These are phyloP conservation scores for Lacerta bilineata DNA, from an alignment of 2,797 vertebrate genomes.

Conservation along the genomic window DNA sequence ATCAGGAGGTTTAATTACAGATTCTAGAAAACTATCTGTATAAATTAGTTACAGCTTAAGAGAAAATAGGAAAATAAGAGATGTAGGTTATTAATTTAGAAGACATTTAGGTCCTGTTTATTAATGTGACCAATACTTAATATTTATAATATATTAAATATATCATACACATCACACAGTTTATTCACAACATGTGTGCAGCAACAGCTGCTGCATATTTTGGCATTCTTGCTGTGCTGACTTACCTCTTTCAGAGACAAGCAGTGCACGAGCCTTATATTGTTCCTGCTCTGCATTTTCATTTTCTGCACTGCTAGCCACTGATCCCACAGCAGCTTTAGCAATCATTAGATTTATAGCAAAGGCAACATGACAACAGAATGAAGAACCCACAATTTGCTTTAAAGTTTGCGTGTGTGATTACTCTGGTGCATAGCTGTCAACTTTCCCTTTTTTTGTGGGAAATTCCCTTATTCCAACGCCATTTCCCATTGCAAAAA, in stretches of 20 bases:
- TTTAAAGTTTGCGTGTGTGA: conserved; percentile 39
- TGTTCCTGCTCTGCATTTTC: conserved; percentile 57
- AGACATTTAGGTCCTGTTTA: background rate
- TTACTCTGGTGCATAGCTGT: background rate
- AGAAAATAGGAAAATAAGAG: background rate
- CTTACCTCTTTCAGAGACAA: conserved; percentile 43
- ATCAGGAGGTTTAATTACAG: background rate
- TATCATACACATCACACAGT: conserved; percentile 9
- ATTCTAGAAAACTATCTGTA: background rate
- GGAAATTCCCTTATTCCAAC: too few species aligned
- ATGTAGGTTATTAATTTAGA: background rate
- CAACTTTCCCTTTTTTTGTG: too few species aligned
- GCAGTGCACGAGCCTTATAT: background rate
- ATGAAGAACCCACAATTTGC: conserved; percentile 28
- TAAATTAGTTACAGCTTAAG: background rate
- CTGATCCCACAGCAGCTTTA: conserved; percentile 57
- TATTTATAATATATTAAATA: conserved; percentile 14
- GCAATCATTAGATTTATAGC: conserved; percentile 56
- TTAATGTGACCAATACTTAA: background rate
- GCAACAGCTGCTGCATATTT: conserved; percentile 36
- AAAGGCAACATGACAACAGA: conserved; percentile 26
- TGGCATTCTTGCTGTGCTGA: background rate
- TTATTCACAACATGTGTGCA: conserved; percentile 24
- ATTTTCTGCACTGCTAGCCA: conserved; percentile 61
- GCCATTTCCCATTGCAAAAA: too few species aligned